Percentiles rank a stretch among this genome's conserved stretches.
These are phyloP conservation scores for Girardia tigrina DNA, from an alignment of 2,888 invertebrate genomes.

Conservation along the genomic window DNA sequence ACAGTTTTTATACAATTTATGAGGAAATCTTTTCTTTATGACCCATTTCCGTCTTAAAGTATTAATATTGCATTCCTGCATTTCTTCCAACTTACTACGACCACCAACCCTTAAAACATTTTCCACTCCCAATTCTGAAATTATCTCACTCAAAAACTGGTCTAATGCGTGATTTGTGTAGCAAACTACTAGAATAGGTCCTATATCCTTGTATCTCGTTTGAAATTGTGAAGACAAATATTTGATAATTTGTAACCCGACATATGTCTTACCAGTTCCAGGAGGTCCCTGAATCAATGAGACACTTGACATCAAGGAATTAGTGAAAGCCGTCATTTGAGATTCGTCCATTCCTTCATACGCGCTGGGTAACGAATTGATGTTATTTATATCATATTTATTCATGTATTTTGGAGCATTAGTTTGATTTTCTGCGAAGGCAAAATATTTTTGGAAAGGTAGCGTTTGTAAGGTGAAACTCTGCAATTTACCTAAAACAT, in stretches of 20 bases:
- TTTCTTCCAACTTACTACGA: constrained; percentile 33
- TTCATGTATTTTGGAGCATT: constrained; percentile 11
- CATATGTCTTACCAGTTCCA: constrained; percentile 40
- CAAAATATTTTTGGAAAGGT: constrained; percentile 24
- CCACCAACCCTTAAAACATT: constrained; percentile 39
- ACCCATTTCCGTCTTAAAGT: background rate
- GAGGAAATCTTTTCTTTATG: background rate
- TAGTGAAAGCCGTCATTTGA: constrained; percentile 43
- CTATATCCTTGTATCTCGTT: constrained; percentile 41
- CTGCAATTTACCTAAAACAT: constrained; percentile 51
- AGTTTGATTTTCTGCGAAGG: background rate
- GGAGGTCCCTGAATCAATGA: constrained; percentile 43
- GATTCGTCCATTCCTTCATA: constrained; percentile 41
- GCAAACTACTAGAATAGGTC: constrained; percentile 64
- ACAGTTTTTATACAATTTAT: background rate
- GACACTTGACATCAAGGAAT: constrained; percentile 44
- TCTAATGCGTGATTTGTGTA: constrained; percentile 75
- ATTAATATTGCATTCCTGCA: constrained; percentile 25
- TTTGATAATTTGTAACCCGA: constrained; percentile 44
- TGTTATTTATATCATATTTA: background rate
- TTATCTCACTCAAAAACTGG: constrained; percentile 61
- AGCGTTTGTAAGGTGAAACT: background rate
- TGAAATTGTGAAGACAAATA: constrained; percentile 56
- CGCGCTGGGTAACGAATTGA: constrained; percentile 41
- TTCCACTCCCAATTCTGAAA: background rate